phyloP scores from a whole-genome alignment of 1,140 invertebrate species.

The Lasaia peninsularis region DNA sequence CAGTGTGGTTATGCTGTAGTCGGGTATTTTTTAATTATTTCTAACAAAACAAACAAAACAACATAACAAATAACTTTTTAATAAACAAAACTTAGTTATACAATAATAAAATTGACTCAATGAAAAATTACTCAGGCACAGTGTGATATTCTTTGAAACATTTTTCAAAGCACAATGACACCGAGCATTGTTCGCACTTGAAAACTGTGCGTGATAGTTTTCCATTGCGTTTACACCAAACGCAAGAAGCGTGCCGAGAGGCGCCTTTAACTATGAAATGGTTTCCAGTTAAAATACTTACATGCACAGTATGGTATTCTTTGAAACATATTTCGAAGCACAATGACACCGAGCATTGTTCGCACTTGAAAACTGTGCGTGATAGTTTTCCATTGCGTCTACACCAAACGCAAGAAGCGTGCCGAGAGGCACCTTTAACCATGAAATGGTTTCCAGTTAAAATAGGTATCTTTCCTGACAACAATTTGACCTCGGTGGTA shows the following conservation, averaged over 20 bases:
- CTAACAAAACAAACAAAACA: no score
- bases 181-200: neutral
- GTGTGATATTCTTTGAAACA: neutral
- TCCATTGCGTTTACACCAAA: no score
- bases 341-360: neutral
- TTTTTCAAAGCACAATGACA: neutral
- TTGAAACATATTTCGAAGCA: neutral
- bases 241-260: neutral
- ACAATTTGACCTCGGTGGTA: no score
- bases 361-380: neutral
- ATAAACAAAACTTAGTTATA: no score
- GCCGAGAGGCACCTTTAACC: neutral
- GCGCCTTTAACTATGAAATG: neutral
- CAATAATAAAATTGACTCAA: no score
- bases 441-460: neutral
- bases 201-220: neutral
- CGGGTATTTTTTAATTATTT: no score
- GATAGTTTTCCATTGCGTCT: neutral
- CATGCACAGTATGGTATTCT: conserved; percentile 6
- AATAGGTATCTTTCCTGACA: no score
- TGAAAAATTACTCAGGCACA: no score
- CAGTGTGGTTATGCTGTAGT: no score
- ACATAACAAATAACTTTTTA: no score
- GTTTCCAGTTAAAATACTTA: neutral
- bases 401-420: neutral